These are phyloP conservation scores for Melieria crassipennis DNA, from an alignment of 2,888 invertebrate genomes.

Conservation along the genomic window DNA sequence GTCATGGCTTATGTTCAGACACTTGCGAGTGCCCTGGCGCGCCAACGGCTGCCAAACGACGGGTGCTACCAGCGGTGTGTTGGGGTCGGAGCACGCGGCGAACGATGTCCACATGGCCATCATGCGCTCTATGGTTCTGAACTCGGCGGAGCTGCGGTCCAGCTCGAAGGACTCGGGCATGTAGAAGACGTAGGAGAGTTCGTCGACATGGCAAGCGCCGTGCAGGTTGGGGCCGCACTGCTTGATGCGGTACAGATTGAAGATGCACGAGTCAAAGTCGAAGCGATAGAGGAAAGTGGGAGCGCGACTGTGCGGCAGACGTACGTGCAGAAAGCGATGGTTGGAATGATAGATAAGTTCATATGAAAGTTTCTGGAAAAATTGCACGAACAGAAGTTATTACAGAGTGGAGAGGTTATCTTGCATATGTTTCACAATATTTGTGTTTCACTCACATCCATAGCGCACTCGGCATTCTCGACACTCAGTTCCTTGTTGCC, in stretches of 20 bases:
- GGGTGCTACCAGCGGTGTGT: slow-evolving; percentile 44
- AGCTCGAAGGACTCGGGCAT: slow-evolving; percentile 40
- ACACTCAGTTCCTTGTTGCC: slow-evolving; percentile 51
- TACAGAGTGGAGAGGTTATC: not conserved
- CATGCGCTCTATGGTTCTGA: slow-evolving; percentile 52
- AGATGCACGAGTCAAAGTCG: slow-evolving; percentile 58
- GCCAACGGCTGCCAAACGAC: slow-evolving; percentile 49
- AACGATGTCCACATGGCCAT: slow-evolving; percentile 52
- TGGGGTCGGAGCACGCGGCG: slow-evolving; percentile 55
- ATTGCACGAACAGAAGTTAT: not conserved
- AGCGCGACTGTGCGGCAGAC: slow-evolving; percentile 49
- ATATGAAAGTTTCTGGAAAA: slow-evolving; percentile 46
- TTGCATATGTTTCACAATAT: not conserved
- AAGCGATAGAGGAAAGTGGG: slow-evolving; percentile 61
- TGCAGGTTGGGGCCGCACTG: slow-evolving; percentile 43
- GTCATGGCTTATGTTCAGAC: slow-evolving; percentile 54
- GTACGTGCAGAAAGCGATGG: slow-evolving; percentile 51
- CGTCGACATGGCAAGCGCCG: slow-evolving; percentile 57
- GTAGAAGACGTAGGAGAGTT: slow-evolving; percentile 56
- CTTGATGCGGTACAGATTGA: slow-evolving; percentile 56
- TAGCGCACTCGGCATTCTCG: slow-evolving; percentile 50
- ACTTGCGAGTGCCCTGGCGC: slow-evolving; percentile 44
- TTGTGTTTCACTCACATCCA: slow-evolving; percentile 18
- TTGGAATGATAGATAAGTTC: slow-evolving; percentile 52
- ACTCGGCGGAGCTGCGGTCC: slow-evolving; percentile 49